Percentiles rank a stretch among this genome's conserved stretches.
Conservation (phyloP, 2,797 vertebrate species). For the Triplophysa yarkandensis region DNA sequence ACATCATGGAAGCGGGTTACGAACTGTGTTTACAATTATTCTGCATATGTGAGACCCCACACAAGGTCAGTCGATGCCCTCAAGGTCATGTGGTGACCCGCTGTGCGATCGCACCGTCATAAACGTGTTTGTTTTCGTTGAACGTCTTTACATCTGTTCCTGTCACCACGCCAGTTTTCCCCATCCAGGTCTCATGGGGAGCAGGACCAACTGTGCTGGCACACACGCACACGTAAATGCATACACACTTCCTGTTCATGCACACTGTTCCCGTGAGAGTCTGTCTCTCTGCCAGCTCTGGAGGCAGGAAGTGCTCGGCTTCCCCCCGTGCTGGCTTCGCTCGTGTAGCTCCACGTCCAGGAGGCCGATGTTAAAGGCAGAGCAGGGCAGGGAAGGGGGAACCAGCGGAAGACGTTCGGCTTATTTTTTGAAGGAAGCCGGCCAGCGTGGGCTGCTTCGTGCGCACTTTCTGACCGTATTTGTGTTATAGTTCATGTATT, state of each 20-base stretch:
- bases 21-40: neutral
- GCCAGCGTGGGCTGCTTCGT: conserved; percentile 58
- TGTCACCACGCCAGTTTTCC: conserved; percentile 70
- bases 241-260: conserved; percentile 60
- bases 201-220: conserved; percentile 54
- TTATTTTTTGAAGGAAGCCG: conserved; percentile 67
- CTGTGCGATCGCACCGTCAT: conserved; percentile 28
- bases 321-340: conserved; percentile 52
- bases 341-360: conserved; percentile 57
- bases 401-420: conserved; percentile 48
- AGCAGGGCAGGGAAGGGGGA: conserved; percentile 34
- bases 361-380: conserved; percentile 43
- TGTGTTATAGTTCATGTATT: conserved; percentile 61
- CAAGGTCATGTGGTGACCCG: conserved; percentile 48
- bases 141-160: conserved; percentile 61
- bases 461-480: conserved; percentile 61
- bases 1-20: neutral
- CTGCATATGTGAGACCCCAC: neutral
- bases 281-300: conserved; percentile 62
- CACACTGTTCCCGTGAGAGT: conserved; percentile 69
- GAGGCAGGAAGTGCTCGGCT: conserved; percentile 70
- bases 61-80: conserved; percentile 27
- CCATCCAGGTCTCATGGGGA: conserved; percentile 58
- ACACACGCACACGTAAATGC: conserved; percentile 34
- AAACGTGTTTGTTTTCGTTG: conserved; percentile 25